These are phyloP conservation scores for Propithecus deckenii DNA, from an alignment of 2,797 vertebrate species.

Conservation along the genomic window DNA sequence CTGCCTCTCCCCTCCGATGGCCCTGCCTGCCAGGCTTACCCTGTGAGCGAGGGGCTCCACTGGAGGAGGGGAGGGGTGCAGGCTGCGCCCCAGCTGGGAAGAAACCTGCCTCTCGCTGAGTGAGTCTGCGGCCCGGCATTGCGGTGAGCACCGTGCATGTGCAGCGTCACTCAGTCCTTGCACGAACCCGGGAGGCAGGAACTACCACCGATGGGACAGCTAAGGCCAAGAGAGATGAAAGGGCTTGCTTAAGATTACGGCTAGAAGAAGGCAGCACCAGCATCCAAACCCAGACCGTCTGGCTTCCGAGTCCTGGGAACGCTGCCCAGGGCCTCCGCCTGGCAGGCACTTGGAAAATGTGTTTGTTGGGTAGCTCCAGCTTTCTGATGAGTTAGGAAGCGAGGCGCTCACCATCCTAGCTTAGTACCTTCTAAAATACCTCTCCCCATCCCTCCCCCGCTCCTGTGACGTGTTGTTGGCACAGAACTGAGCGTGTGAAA, in stretches of 20 bases:
- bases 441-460: neutral
- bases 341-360: neutral
- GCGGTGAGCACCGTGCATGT: fast-evolving
- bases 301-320: neutral
- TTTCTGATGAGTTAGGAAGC: neutral
- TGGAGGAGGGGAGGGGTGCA: too few relatives aligned
- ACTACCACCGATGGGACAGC: neutral
- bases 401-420: neutral
- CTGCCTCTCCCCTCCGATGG: fast-evolving
- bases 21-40: neutral
- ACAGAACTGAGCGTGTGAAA: neutral
- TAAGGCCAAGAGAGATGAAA: neutral
- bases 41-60: neutral
- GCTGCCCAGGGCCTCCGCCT: neutral
- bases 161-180: neutral
- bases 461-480: neutral
- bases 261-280: neutral
- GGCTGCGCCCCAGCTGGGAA: neutral
- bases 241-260: neutral
- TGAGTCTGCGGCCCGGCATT: too few relatives aligned
- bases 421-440: neutral
- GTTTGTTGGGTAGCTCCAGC: neutral
- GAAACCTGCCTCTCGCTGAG: neutral
- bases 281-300: neutral
- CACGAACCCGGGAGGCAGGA: neutral